Evolutionary conservation across 2,797 vertebrate species (phyloP).

Genomic region (Spinibarbus caldwelli): DNA sequence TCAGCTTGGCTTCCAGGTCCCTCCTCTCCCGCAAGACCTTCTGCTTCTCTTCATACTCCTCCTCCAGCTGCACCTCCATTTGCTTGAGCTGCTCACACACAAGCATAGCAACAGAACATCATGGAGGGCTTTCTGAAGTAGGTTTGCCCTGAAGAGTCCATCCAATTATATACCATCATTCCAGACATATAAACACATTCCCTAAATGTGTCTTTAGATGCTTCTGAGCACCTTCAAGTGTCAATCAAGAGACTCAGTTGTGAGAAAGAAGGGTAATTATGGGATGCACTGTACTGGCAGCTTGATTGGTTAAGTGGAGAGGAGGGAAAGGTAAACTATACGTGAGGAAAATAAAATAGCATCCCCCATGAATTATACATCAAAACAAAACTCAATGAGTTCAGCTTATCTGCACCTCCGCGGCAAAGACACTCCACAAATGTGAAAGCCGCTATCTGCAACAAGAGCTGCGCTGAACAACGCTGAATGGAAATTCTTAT

Average conservation of each 20-base stretch:
- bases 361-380: slow-evolving; percentile 53
- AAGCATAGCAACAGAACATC: slow-evolving; percentile 39
- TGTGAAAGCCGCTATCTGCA: slow-evolving; percentile 20
- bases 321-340: slow-evolving; percentile 29
- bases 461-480: slow-evolving; percentile 10
- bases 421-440: slow-evolving; percentile 5
- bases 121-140: slow-evolving; percentile 16
- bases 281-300: slow-evolving; percentile 49
- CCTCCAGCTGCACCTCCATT: slow-evolving; percentile 95
- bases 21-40: slow-evolving; percentile 94
- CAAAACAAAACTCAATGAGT: slow-evolving; percentile 46
- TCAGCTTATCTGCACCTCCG: slow-evolving; percentile 38
- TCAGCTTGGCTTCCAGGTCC: slow-evolving; percentile 90
- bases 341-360: slow-evolving; percentile 54
- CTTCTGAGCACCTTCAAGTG: slow-evolving; percentile 31
- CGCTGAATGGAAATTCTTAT: slow-evolving; percentile 39
- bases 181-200: slow-evolving; percentile 22
- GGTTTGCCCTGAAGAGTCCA: slow-evolving; percentile 6
- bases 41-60: slow-evolving; percentile 96
- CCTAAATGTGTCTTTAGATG: slow-evolving; percentile 33
- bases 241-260: slow-evolving; percentile 16
- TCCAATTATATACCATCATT: slow-evolving; percentile 27
- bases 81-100: slow-evolving; percentile 84
- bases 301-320: slow-evolving; percentile 50
- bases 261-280: slow-evolving; percentile 44